Evolutionary conservation across 2,888 invertebrate genomes (phyloP).

Genomic region (Tetragonula carbonaria): DNA sequence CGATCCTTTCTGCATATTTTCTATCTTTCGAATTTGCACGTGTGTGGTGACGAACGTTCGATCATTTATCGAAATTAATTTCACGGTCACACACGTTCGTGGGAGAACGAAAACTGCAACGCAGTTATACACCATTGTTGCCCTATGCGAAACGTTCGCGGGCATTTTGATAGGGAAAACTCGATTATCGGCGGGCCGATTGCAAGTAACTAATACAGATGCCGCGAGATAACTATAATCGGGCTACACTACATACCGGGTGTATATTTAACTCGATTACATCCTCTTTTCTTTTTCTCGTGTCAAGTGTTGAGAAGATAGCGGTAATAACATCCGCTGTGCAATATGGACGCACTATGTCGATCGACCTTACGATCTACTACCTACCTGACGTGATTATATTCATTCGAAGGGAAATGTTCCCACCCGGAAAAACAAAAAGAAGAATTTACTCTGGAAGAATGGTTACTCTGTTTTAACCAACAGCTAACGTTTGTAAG

Average conservation of each 20-base stretch:
- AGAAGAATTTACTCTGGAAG: no score
- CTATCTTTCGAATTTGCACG: not conserved
- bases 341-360: conserved; percentile 8
- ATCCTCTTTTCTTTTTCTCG: not conserved
- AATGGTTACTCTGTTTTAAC: not conserved
- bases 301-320: conserved; percentile 15
- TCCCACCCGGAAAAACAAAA: no score
- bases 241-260: conserved; percentile 6
- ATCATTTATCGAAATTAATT: not conserved
- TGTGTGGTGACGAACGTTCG: not conserved
- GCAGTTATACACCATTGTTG: conserved; percentile 5
- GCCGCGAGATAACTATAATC: conserved; percentile 61
- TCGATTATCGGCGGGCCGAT: conserved; percentile 62
- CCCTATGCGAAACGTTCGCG: conserved; percentile 3
- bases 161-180: conserved; percentile 23
- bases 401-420: not conserved
- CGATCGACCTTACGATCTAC: not conserved
- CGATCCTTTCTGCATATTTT: not conserved
- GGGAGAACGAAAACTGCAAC: not conserved
- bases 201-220: conserved; percentile 51
- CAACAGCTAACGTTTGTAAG: no score
- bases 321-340: conserved; percentile 31
- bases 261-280: conserved; percentile 24
- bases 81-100: not conserved
- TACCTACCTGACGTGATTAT: not conserved